Base-by-base conservation (phyloP, 2,888 invertebrate species). In the Dermolepida albohirtum region DNA sequence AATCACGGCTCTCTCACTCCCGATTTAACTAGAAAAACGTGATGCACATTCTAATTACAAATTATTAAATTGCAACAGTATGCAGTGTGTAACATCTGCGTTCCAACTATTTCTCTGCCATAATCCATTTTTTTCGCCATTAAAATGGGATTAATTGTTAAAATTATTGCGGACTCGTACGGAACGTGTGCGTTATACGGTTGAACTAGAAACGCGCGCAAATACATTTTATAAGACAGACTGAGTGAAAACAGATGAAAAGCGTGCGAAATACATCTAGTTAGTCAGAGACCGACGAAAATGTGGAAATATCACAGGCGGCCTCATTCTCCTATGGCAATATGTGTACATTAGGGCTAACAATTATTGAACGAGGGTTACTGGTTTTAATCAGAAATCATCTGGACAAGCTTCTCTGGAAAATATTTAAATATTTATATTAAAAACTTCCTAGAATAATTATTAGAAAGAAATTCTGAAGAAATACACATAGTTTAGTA, bases 11-110 rank as follows among this genome's bases (percentile, higher is more conserved):
- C 41, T 11, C 40, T 77, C 62, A 34, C 73, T 75, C 74, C 74
- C 74, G 77, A 78, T 80, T 79, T 80, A 80, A 81, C 81, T 81
- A 82, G 81, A 81, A 82, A 82, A 82, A 81, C 82, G 82, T 82
- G 82, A 80, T 78, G 79, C 78, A 78, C 81, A 82, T 82, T 77
- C 75, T 79, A 80, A 81, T 81, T 79, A 81, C 78, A 74, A 78
- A 80, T 81, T 79, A 81, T 80, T 78, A 78, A 76, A 78, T 76
- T 74, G 76, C 76, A 34, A 34, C 34, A 34, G 34, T 34, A 34
- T 34, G 34, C 34, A 34, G 34, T 34, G 34, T 34, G 64, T 40
- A 50, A 64, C 68, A 65, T 65, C 65, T 65, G 65, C 52, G 29
- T 40, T 40, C 59, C 55, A 50, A 66, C 57, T 68, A 68, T 67